These are phyloP conservation scores for Acanthosepion pharaonis DNA, from an alignment of 2,888 invertebrate species.

Conservation along the genomic window DNA sequence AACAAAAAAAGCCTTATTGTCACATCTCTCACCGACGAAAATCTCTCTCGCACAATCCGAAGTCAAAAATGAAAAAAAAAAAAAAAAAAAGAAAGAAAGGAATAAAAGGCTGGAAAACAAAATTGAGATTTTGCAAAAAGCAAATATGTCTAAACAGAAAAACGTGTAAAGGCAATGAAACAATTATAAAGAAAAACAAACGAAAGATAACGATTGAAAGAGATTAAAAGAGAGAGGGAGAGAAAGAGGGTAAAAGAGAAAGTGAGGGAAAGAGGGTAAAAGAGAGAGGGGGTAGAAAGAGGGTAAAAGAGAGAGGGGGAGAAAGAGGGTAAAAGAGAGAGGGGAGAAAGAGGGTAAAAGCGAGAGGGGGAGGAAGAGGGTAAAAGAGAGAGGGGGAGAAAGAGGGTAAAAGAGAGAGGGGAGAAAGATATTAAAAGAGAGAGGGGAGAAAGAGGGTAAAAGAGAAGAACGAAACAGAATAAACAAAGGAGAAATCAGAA, in stretches of 20 bases:
- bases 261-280: not conserved
- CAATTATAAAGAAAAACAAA: not conserved
- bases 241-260: not conserved
- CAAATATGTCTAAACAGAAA: too few species aligned
- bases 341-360: not conserved
- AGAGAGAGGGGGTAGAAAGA: not conserved
- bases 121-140: too few species aligned
- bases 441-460: not conserved
- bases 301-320: too few species aligned
- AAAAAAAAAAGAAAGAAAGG: too few species aligned
- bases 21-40: too few species aligned
- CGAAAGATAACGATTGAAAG: not conserved
- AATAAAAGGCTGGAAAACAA: too few species aligned
- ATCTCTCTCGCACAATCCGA: too few species aligned
- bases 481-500: too few species aligned
- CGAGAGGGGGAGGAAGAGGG: not conserved
- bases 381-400: not conserved
- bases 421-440: accelerated
- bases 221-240: too few species aligned
- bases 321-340: not conserved
- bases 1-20: too few species aligned
- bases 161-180: not conserved
- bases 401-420: not conserved
- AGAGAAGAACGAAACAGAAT: not conserved
- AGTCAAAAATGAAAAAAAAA: too few species aligned